Percentiles rank a stretch among this genome's conserved stretches.
Conservation (phyloP, 2,888 invertebrate genomes). For the Mactromeris polynyma region DNA sequence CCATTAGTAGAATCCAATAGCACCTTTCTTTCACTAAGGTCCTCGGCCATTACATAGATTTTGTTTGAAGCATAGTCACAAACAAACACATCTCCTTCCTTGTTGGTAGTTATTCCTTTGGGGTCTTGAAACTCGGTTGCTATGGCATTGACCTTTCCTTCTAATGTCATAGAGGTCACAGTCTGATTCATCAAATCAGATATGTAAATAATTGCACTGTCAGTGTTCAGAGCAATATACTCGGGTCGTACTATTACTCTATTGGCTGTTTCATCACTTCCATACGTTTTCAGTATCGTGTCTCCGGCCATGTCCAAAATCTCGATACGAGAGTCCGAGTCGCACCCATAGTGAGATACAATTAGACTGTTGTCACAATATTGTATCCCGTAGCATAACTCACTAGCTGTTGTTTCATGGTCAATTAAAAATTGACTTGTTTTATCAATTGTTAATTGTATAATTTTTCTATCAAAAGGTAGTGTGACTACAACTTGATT, state of each 20-base stretch:
- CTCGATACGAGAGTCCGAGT: not conserved
- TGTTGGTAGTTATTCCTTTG: constrained; percentile 20
- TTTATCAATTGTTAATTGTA: not conserved
- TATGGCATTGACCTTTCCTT: constrained; percentile 18
- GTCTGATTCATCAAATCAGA: constrained; percentile 21
- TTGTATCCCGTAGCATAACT: constrained; percentile 1
- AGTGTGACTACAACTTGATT: not conserved
- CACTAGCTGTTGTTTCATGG: not conserved
- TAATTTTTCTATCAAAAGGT: not conserved
- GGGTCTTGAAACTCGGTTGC: constrained; percentile 8
- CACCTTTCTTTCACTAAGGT: constrained; percentile 1
- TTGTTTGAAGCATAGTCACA: not conserved
- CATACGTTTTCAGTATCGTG: not conserved
- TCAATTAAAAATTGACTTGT: not conserved
- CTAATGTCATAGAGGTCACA: constrained; percentile 1
- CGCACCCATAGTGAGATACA: not conserved
- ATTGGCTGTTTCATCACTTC: not conserved
- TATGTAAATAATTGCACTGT: not conserved
- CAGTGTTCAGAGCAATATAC: not conserved
- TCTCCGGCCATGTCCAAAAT: constrained; percentile 3
- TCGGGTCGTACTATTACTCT: not conserved
- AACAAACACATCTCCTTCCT: not conserved
- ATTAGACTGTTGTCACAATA: not conserved
- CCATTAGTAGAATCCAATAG: not conserved
- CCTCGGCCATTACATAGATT: not conserved